Conservation (phyloP, 2,888 invertebrate genomes). For the Drosophila mettleri region DNA sequence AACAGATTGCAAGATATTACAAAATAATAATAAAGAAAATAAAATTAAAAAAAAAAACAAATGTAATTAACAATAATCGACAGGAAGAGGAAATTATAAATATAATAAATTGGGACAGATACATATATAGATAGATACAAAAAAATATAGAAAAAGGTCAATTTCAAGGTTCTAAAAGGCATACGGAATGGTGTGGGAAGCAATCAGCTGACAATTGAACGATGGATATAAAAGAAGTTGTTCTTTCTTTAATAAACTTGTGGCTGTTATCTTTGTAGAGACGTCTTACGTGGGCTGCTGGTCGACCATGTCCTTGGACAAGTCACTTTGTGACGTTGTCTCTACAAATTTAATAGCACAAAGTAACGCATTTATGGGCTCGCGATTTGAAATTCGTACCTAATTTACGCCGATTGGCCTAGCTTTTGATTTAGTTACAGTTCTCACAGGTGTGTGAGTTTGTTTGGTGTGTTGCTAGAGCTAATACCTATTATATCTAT, state of each 20-base stretch:
- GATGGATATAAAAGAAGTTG: constrained; percentile 76
- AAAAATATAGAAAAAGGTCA: constrained; percentile 58
- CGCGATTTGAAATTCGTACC: constrained; percentile 18
- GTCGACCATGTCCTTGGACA: constrained; percentile 24
- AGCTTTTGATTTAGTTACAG: constrained; percentile 46
- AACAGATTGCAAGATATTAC: constrained; percentile 33
- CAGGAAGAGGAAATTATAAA: constrained; percentile 8
- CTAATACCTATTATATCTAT: constrained; percentile 3
- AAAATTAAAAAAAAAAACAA: constrained; percentile 9
- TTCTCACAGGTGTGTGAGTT: not conserved
- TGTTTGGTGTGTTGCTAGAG: not conserved
- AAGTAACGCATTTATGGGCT: constrained; percentile 78
- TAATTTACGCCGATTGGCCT: constrained; percentile 37
- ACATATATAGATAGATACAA: constrained; percentile 29
- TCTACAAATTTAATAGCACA: constrained; percentile 83
- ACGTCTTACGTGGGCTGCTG: constrained; percentile 48
- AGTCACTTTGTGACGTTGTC: constrained; percentile 38
- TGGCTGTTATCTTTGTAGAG: constrained; percentile 75
- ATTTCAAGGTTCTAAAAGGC: constrained; percentile 83
- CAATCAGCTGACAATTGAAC: constrained; percentile 85
- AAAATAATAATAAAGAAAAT: constrained; percentile 32
- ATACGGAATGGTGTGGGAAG: constrained; percentile 86
- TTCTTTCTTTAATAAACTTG: constrained; percentile 54
- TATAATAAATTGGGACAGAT: constrained; percentile 29
- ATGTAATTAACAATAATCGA: constrained; percentile 27